These are phyloP conservation scores for Scaptomyza montana DNA, from an alignment of 1,140 invertebrate species.

Conservation along the genomic window DNA sequence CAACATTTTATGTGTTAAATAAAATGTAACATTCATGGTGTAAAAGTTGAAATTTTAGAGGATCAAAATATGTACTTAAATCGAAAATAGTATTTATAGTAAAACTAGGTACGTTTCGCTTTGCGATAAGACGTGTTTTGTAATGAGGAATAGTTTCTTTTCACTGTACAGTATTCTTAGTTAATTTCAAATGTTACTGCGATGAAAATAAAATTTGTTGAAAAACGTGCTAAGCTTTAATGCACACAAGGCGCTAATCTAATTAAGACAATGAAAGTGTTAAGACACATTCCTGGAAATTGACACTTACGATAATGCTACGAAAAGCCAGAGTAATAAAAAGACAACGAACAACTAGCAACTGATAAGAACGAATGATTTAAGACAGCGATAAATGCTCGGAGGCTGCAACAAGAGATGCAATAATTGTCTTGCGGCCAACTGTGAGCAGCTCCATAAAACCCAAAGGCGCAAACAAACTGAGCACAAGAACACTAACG, in stretches of 20 bases:
- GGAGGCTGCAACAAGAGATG: slow-evolving; percentile 56
- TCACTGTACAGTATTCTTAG: neutral
- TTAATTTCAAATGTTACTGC: slow-evolving; percentile 5
- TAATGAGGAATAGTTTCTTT: slow-evolving; percentile 1
- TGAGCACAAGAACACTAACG: neutral
- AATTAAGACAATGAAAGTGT: slow-evolving; percentile 75
- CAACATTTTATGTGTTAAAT: too few species aligned
- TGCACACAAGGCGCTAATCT: slow-evolving; percentile 49
- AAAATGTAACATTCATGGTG: too few species aligned
- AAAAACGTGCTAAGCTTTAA: slow-evolving; percentile 30
- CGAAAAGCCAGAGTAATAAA: slow-evolving; percentile 55
- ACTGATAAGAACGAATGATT: slow-evolving; percentile 60
- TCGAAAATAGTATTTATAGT: too few species aligned
- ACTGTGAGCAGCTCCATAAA: slow-evolving; percentile 39
- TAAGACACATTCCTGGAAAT: slow-evolving; percentile 60
- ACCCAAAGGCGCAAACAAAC: slow-evolving; percentile 21
- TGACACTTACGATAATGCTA: slow-evolving; percentile 23
- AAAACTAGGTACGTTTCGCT: too few species aligned
- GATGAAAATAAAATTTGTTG: neutral
- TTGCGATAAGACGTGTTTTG: too few species aligned
- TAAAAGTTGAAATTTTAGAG: too few species aligned
- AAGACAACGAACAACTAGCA: slow-evolving; percentile 47
- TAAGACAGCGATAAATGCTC: slow-evolving; percentile 56
- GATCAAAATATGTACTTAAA: too few species aligned
- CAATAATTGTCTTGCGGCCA: slow-evolving; percentile 27